phyloP scores from a whole-genome alignment of 2,113 vertebrate species.

The Podocnemis expansa region DNA sequence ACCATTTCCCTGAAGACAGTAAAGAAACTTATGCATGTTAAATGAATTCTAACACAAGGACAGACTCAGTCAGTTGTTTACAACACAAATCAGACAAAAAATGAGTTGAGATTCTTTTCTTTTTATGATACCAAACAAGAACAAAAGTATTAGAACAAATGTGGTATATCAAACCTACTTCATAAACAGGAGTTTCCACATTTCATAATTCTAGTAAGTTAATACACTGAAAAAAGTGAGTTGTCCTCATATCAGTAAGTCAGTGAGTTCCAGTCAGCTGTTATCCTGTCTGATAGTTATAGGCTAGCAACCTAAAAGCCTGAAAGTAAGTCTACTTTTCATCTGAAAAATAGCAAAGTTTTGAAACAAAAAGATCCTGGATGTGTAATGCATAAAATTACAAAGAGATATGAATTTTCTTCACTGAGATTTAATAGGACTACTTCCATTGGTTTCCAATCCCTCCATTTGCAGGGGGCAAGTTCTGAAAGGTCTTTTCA shows the following conservation, averaged over 20 bases:
- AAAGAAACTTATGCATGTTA: constrained; percentile 20
- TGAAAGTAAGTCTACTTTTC: not conserved
- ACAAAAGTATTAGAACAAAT: not conserved
- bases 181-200: not conserved
- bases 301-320: not conserved
- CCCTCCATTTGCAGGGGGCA: not conserved
- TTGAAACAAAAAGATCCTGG: not conserved
- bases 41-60: constrained; percentile 59
- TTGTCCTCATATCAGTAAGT: not conserved
- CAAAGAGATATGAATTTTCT: not conserved
- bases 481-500: not conserved
- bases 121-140: constrained; percentile 15
- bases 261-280: not conserved
- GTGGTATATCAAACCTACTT: not conserved
- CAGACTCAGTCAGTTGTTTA: constrained; percentile 38
- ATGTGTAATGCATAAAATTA: not conserved
- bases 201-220: constrained; percentile 23
- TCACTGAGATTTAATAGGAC: not conserved
- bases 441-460: not conserved
- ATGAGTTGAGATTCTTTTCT: not conserved
- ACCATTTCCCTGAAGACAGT: constrained; percentile 33
- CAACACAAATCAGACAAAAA: constrained; percentile 26
- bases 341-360: not conserved
- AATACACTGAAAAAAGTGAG: not conserved
- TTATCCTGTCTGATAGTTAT: not conserved